These are phyloP conservation scores for Campoletis sonorensis DNA, from an alignment of 1,140 invertebrate genomes.

Conservation along the genomic window DNA sequence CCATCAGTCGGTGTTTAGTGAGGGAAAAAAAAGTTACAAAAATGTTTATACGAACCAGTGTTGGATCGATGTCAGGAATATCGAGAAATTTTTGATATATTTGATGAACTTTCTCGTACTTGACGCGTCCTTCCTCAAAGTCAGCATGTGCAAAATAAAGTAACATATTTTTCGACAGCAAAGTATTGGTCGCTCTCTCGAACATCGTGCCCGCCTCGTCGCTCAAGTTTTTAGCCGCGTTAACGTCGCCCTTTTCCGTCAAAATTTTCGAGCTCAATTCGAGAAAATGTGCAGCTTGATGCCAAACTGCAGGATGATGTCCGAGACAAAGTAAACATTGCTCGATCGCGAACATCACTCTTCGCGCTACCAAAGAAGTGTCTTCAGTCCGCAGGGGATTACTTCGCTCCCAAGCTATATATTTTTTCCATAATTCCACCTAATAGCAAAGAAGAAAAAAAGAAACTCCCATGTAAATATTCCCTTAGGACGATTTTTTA, in stretches of 20 bases:
- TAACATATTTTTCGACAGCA: constrained; percentile 94
- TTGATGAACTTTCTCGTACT: constrained; percentile 97
- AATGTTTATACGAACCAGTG: constrained; percentile 83
- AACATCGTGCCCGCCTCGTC: constrained; percentile 96
- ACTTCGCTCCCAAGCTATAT: constrained; percentile 97
- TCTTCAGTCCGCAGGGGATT: constrained; percentile 98
- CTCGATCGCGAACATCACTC: constrained; percentile 99
- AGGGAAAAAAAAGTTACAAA: constrained; percentile 47
- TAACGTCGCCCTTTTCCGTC: constrained; percentile 96
- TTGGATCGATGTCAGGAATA: constrained; percentile 94
- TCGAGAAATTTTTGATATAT: constrained; percentile 96
- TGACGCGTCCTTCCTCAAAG: constrained; percentile 97
- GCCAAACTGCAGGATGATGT: constrained; percentile 99
- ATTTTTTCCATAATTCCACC: constrained; percentile 99
- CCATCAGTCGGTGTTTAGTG: constrained; percentile 28
- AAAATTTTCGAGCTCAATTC: constrained; percentile 95
- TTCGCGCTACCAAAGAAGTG: constrained; percentile 91
- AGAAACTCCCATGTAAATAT: constrained; percentile 11
- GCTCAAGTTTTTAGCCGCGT: constrained; percentile 92
- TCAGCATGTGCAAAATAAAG: constrained; percentile 99
- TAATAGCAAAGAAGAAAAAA: constrained; percentile 69
- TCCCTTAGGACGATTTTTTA: no score
- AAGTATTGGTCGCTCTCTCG: constrained; percentile 91
- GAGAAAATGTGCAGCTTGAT: constrained; percentile 97
- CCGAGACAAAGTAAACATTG: constrained; percentile 97